phyloP scores from a whole-genome alignment of 1,140 invertebrate species.

The Apis florea region DNA sequence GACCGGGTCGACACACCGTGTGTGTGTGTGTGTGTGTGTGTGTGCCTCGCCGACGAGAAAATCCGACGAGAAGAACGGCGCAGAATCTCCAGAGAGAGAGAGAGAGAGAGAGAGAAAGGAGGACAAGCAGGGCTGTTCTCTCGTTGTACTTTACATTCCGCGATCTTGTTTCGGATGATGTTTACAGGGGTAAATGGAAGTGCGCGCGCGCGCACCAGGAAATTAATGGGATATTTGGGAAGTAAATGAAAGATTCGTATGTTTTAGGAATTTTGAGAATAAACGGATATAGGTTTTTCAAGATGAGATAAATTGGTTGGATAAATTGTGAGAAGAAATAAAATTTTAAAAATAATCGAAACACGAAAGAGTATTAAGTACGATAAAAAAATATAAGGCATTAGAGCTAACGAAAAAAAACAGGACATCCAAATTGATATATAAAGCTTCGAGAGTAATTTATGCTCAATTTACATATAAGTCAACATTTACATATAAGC shows the following conservation, averaged over 20 bases:
- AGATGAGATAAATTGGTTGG: neutral
- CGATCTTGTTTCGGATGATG: conserved; percentile 69
- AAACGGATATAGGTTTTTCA: neutral
- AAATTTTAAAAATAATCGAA: too few species aligned
- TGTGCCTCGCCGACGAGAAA: conserved; percentile 59
- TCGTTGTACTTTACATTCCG: conserved; percentile 66
- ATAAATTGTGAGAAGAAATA: too few species aligned
- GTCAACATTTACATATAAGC: too few species aligned
- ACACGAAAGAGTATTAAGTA: too few species aligned
- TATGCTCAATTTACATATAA: neutral
- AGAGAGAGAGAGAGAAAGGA: neutral
- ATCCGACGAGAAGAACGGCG: conserved; percentile 46
- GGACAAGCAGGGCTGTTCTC: conserved; percentile 33
- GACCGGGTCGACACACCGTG: conserved; percentile 59
- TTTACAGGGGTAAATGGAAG: conserved; percentile 53
- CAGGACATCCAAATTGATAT: too few species aligned
- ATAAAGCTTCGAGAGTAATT: neutral
- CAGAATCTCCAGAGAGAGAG: conserved; percentile 17
- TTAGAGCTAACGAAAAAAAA: too few species aligned
- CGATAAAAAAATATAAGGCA: too few species aligned
- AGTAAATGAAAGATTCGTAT: too few species aligned
- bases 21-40: neutral
- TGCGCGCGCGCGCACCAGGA: conserved; percentile 37
- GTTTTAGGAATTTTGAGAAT: neutral
- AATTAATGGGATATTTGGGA: neutral